Evolutionary conservation across 1,140 invertebrate species (phyloP).

Genomic region (Orchestia grillus): DNA sequence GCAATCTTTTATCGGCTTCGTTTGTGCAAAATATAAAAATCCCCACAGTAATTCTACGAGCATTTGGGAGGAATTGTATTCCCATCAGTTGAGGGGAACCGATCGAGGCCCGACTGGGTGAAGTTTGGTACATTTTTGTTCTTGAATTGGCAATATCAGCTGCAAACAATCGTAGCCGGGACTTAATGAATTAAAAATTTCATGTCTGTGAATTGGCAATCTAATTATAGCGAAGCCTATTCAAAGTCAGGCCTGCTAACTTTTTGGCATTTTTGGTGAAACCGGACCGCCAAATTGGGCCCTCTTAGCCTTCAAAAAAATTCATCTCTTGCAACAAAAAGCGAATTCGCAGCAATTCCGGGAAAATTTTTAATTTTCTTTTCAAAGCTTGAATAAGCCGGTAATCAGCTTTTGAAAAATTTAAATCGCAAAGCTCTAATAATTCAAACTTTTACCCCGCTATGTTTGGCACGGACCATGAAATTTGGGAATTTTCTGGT

Average conservation of each 20-base stretch:
- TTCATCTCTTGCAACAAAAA: neutral
- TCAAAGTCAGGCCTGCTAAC: neutral
- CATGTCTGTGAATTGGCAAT: neutral
- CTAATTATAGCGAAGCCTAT: neutral
- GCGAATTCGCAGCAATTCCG: neutral
- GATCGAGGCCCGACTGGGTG: neutral
- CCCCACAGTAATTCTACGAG: too few species aligned
- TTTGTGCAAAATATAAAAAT: neutral
- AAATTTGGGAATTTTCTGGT: neutral
- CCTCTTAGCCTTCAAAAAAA: neutral
- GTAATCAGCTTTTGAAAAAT: neutral
- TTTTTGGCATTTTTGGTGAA: neutral
- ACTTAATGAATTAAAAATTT: neutral
- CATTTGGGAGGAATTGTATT: too few species aligned
- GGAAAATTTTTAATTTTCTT: neutral
- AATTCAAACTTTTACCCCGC: neutral
- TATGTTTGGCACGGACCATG: neutral
- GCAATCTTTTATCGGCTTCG: neutral
- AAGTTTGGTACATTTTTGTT: neutral
- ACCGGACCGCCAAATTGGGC: neutral
- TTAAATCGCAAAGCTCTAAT: neutral
- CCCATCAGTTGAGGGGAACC: too few species aligned
- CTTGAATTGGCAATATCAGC: neutral
- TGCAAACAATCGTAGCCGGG: neutral
- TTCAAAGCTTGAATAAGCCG: neutral